phyloP scores from a whole-genome alignment of 2,113 vertebrate species.

The Synchiropus splendidus region DNA sequence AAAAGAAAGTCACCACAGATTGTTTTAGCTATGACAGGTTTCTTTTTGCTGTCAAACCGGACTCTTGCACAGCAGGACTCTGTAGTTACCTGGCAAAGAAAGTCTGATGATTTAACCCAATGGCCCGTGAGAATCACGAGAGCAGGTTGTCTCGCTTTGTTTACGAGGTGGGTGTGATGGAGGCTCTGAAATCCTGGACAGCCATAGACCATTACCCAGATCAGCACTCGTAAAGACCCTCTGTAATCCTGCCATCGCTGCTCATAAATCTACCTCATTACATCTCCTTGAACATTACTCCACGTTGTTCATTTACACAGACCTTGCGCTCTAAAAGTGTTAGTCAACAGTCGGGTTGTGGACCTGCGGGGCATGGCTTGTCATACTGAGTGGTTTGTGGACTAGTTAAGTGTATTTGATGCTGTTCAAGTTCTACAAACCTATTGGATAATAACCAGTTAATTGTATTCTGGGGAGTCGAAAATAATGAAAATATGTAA shows the following conservation, averaged over 20 bases:
- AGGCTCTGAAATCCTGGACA: slow-evolving; percentile 45
- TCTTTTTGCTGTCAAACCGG: too few relatives aligned
- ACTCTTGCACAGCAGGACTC: too few relatives aligned
- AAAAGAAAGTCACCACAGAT: too few relatives aligned
- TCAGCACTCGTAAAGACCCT: slow-evolving; percentile 50
- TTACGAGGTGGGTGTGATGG: slow-evolving; percentile 43
- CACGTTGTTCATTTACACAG: slow-evolving; percentile 28
- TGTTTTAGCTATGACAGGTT: too few relatives aligned
- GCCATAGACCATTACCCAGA: slow-evolving; percentile 56
- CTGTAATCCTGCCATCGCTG: slow-evolving; percentile 45
- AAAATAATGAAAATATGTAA: too few relatives aligned
- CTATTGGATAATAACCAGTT: too few relatives aligned
- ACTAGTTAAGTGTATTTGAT: slow-evolving; percentile 1
- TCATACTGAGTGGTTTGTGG: background rate
- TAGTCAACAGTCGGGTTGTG: slow-evolving; percentile 7
- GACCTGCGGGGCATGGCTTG: slow-evolving; percentile 1
- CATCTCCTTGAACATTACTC: slow-evolving; percentile 32
- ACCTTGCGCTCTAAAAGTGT: slow-evolving; percentile 20
- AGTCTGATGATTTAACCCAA: slow-evolving; percentile 8
- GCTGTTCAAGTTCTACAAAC: too few relatives aligned
- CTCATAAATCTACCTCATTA: slow-evolving; percentile 55
- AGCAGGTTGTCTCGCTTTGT: slow-evolving; percentile 24
- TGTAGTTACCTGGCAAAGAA: too few relatives aligned
- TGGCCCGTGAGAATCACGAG: slow-evolving; percentile 14
- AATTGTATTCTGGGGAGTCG: too few relatives aligned